Evolutionary conservation across 2,888 invertebrate genomes (phyloP).

Genomic region (Monoplex corrugatus): DNA sequence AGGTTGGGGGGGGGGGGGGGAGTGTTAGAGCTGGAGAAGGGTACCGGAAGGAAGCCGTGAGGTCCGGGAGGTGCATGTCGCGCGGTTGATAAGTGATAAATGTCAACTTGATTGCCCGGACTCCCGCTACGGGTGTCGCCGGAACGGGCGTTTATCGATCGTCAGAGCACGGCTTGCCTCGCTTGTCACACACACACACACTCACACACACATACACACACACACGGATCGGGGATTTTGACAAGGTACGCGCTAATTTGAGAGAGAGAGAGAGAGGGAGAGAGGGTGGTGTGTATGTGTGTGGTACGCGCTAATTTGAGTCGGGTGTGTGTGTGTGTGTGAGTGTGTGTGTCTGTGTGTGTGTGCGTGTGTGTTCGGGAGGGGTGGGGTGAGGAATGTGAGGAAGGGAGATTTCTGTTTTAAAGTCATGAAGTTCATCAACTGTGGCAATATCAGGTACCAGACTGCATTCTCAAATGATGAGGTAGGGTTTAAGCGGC

Average conservation of each 20-base stretch:
- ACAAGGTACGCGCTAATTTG: too few species aligned
- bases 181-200: background rate
- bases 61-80: slow-evolving; percentile 41
- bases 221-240: background rate
- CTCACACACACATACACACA: too few species aligned
- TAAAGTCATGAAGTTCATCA: too few species aligned
- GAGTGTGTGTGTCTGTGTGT: background rate
- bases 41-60: slow-evolving; percentile 39
- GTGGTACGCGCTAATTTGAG: too few species aligned
- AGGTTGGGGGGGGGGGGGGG: background rate
- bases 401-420: background rate
- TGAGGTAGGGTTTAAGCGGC: too few species aligned
- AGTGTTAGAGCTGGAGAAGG: background rate
- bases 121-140: background rate
- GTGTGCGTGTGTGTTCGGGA: background rate
- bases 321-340: too few species aligned
- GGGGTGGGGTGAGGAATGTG: background rate
- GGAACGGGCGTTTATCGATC: slow-evolving; percentile 21
- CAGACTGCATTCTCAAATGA: too few species aligned
- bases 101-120: slow-evolving; percentile 38
- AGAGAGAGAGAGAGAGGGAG: background rate
- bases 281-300: background rate
- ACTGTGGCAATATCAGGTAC: too few species aligned
- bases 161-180: background rate
- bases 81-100: slow-evolving; percentile 44